Evolutionary conservation across 2,888 invertebrate species (phyloP).

Genomic region (Sepiola atlantica): DNA sequence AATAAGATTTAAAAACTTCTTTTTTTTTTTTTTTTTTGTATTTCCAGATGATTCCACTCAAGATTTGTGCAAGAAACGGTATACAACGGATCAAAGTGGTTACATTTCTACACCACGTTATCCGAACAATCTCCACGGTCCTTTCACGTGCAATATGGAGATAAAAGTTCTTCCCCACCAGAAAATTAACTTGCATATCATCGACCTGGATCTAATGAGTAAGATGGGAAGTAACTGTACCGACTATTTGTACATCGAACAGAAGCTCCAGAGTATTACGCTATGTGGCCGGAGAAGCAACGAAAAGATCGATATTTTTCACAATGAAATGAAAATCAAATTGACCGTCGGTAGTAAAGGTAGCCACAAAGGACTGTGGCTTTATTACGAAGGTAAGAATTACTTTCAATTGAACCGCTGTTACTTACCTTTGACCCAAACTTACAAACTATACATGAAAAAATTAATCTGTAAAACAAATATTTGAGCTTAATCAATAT

Average conservation of each 20-base stretch:
- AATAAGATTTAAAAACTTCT: neutral
- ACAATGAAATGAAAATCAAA: conserved; percentile 61
- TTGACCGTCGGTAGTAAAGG: conserved; percentile 57
- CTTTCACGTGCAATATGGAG: conserved; percentile 57
- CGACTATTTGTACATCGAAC: conserved; percentile 67
- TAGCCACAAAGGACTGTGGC: conserved; percentile 70
- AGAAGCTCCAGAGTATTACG: conserved; percentile 63
- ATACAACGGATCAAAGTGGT: conserved; percentile 61
- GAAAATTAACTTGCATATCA: conserved; percentile 64
- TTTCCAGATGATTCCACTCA: neutral
- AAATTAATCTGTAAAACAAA: no score
- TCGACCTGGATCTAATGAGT: conserved; percentile 67
- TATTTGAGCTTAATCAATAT: no score
- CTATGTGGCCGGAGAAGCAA: conserved; percentile 66
- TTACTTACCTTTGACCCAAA: no score
- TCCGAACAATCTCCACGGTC: conserved; percentile 58
- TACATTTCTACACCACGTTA: conserved; percentile 70
- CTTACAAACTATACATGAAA: no score
- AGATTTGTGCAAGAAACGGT: conserved; percentile 59
- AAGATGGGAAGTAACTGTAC: conserved; percentile 60
- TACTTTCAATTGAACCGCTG: no score
- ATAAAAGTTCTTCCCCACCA: conserved; percentile 61
- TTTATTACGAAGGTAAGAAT: conserved; percentile 70
- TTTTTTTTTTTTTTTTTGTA: conserved; percentile 38
- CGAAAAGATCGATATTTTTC: conserved; percentile 58